These are phyloP conservation scores for Actinia equina DNA, from an alignment of 64 coral and sea anemone species.

Conservation along the genomic window DNA sequence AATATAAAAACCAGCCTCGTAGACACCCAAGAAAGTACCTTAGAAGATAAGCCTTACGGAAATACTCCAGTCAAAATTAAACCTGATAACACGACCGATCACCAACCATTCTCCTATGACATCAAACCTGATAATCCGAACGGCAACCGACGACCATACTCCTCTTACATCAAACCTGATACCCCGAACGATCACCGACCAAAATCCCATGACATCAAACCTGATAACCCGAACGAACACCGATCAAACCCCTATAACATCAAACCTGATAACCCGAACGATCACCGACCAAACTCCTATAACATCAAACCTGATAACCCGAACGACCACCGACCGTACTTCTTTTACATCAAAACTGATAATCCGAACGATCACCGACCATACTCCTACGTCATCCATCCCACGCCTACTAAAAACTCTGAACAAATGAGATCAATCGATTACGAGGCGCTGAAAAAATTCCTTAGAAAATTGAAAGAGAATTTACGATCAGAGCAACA, in stretches of 20 bases:
- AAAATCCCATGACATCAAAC: not conserved
- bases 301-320: not conserved
- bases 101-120: not conserved
- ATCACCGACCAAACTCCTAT: not conserved
- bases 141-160: not conserved
- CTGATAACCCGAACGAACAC: not conserved
- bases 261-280: not conserved
- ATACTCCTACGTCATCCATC: not conserved
- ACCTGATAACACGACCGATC: too few species aligned
- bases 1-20: not conserved
- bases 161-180: not conserved
- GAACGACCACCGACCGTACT: not conserved
- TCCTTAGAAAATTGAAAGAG: not conserved
- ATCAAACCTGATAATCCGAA: too few species aligned
- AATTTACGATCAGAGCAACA: not conserved
- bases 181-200: not conserved
- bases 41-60: not conserved
- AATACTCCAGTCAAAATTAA: not conserved
- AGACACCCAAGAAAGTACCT: not conserved
- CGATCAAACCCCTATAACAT: not conserved
- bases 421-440: not conserved
- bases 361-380: not conserved
- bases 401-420: not conserved
- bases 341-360: not conserved
- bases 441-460: not conserved